Evolutionary conservation across 2,797 vertebrate genomes (phyloP).

Genomic region (Micropoecilia bifurca): DNA sequence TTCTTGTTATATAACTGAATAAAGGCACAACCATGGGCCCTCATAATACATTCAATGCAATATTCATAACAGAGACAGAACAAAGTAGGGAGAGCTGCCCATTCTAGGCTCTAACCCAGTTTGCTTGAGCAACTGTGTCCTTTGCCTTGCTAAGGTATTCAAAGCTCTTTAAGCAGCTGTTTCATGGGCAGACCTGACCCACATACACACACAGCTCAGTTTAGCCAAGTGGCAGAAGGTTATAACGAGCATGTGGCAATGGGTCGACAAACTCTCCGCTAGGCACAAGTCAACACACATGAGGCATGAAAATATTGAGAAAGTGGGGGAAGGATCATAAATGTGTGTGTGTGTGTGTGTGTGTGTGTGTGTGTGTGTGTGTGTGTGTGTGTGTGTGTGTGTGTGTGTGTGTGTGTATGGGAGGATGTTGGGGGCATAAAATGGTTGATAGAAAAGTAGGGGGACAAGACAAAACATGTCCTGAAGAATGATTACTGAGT

Average conservation of each 20-base stretch:
- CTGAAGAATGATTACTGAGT: constrained; percentile 42
- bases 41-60: neutral
- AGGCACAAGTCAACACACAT: constrained; percentile 12
- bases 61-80: constrained; percentile 7
- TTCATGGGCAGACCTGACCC: constrained; percentile 56
- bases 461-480: constrained; percentile 67
- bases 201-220: constrained; percentile 35
- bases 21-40: neutral
- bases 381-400: neutral
- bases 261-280: constrained; percentile 24
- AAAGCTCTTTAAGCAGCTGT: constrained; percentile 68
- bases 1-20: neutral
- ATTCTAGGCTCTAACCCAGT: constrained; percentile 50
- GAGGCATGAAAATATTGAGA: neutral
- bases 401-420: neutral
- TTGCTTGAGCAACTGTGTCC: constrained; percentile 63
- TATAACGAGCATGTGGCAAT: constrained; percentile 42
- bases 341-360: neutral
- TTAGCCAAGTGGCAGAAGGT: constrained; percentile 53
- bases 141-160: constrained; percentile 65
- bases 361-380: neutral
- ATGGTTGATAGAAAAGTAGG: constrained; percentile 28
- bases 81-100: constrained; percentile 25
- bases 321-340: constrained; percentile 3
- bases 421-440: neutral